Percentiles rank a stretch among this genome's conserved stretches.
These are phyloP conservation scores for Cybosia mesomella DNA, from an alignment of 2,888 invertebrate species.

Conservation along the genomic window DNA sequence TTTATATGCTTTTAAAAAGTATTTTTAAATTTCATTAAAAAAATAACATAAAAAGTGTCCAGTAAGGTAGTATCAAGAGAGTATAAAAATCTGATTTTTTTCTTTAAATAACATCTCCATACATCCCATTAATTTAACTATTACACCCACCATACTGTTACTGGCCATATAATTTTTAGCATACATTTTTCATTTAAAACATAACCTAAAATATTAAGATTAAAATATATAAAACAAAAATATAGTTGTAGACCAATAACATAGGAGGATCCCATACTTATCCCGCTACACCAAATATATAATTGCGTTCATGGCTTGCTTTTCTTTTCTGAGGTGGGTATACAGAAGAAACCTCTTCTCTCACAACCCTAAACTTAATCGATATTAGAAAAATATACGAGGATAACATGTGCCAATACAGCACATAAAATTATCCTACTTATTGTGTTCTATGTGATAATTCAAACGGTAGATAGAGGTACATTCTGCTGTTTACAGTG, in stretches of 20 bases:
- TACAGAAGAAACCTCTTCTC: conserved; percentile 22
- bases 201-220: conserved; percentile 27
- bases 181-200: conserved; percentile 33
- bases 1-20: neutral
- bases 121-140: conserved; percentile 52
- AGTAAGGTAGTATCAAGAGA: conserved; percentile 52
- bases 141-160: conserved; percentile 56
- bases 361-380: neutral
- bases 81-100: conserved; percentile 39
- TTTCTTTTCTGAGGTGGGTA: conserved; percentile 39
- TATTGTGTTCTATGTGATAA: neutral
- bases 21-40: neutral
- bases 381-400: neutral
- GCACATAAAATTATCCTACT: neutral
- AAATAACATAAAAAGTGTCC: conserved; percentile 38
- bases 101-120: conserved; percentile 40
- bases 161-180: conserved; percentile 53
- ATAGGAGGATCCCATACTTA: conserved; percentile 67
- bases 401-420: neutral
- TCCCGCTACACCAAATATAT: conserved; percentile 81
- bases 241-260: conserved; percentile 64
- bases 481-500: too few species aligned
- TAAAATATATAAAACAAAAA: conserved; percentile 56
- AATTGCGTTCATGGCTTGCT: conserved; percentile 45
- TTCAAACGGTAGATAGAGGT: neutral